phyloP scores from a whole-genome alignment of 2,888 invertebrate species.

The Erebia palarica region DNA sequence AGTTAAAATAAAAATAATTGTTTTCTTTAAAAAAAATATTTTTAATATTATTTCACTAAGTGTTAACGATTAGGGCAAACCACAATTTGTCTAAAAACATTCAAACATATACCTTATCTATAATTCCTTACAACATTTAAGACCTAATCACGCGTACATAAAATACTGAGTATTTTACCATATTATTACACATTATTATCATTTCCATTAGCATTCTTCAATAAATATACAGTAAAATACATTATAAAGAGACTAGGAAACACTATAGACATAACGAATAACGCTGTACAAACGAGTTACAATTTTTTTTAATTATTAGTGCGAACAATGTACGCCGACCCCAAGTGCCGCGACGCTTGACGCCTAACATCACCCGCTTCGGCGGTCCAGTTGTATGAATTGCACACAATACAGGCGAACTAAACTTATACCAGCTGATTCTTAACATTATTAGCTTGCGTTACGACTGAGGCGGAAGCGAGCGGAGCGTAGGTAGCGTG shows the following conservation, averaged over 20 bases:
- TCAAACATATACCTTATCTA: slow-evolving; percentile 7
- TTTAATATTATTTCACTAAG: slow-evolving; percentile 10
- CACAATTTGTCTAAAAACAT: slow-evolving; percentile 13
- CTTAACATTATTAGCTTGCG: background rate
- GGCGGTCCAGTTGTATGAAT: background rate
- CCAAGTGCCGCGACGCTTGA: background rate
- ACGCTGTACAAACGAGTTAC: slow-evolving; percentile 1
- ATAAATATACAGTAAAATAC: slow-evolving; percentile 33
- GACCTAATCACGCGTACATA: background rate
- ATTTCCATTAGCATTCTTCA: slow-evolving; percentile 23
- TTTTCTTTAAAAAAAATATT: slow-evolving; percentile 4
- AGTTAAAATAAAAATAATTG: slow-evolving; percentile 5
- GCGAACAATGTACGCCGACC: slow-evolving; percentile 19
- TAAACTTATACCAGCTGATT: slow-evolving; percentile 3
- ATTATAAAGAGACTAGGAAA: slow-evolving; percentile 34
- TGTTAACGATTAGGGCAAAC: background rate
- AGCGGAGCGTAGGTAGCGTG: background rate
- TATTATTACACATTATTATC: background rate
- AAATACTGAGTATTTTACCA: slow-evolving; percentile 25
- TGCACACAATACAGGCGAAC: slow-evolving; percentile 5
- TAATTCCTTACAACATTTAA: background rate
- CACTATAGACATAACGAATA: slow-evolving; percentile 9
- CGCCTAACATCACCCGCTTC: slow-evolving; percentile 1
- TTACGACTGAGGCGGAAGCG: background rate
- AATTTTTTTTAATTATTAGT: background rate